Evolutionary conservation across 2,888 invertebrate genomes (phyloP), one percentile per base, ranked within the genome.

Genomic region (Prenolepis imparis): DNA sequence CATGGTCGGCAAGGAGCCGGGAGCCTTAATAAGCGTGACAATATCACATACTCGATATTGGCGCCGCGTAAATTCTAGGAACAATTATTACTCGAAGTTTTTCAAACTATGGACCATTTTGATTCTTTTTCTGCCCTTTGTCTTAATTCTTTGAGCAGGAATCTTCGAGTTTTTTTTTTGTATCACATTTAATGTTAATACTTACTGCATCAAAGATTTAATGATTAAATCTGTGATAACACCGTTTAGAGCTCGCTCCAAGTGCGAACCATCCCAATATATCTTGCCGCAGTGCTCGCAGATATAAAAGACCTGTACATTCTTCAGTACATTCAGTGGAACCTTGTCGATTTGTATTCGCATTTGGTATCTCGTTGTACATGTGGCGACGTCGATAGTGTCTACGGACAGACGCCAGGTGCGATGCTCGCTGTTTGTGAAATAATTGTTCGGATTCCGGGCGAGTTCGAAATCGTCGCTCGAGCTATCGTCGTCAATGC

Each of bases 201-300:
- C 59, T 82, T 66, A 82, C 57, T 68, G 28, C n/a, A n/a, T n/a
- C n/a, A n/a, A n/a, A n/a, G n/a, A n/a, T 80, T 59, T 44, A 82
- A 86, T 78, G 63, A 92, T 88, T 24, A 92, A 82, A 78, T 92
- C 88, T 77, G 86, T 86, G 18, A 93, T 74, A 82, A 82, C 52
- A 39, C 80, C 84, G 36, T 89, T 89, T 0, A 93, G 81, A 1
- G 83, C 74, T 44, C 82, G 77, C 63, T 93, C 91, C 55, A 91
- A 84, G 12, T 95, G 95, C 2, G 93, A 92, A 1, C 96, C 96
- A 86, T 97, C 97, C 97, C 97, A 98, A 94, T 96, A 97, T 73
- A 97, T 95, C 93, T 97, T 97, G 0, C 98, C 98, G 95, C 98
- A 98, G 41, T 92, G 93, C 88, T 96, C 96, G 95, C 98, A 98